Conservation (phyloP, 2,113 vertebrate genomes). For the Cepphus grylle region DNA sequence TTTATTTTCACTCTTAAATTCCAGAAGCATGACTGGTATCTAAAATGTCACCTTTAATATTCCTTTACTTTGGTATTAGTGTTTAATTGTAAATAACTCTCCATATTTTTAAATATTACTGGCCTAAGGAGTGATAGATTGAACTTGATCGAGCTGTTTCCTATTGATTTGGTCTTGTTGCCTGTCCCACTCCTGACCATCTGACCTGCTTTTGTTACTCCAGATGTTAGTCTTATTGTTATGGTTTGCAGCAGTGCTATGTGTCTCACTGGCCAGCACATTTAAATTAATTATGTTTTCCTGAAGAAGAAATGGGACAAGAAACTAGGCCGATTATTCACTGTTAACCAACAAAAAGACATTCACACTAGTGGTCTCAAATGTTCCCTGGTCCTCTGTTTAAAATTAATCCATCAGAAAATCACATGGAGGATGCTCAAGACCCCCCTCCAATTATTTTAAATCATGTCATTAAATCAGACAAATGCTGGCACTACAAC, state of each 20-base stretch:
- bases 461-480: conserved; percentile 60
- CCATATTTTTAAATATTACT: background rate
- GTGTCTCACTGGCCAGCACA: background rate
- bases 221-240: background rate
- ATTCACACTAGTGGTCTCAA: conserved; percentile 35
- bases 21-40: background rate
- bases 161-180: background rate
- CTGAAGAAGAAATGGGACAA: conserved; percentile 35
- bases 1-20: background rate
- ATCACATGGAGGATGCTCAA: conserved; percentile 37
- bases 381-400: conserved; percentile 31
- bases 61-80: background rate
- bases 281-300: conserved; percentile 27
- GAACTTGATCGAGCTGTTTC: background rate
- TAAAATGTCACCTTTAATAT: background rate
- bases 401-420: conserved; percentile 62
- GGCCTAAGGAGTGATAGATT: background rate
- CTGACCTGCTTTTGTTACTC: background rate
- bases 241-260: background rate
- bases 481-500: conserved; percentile 57
- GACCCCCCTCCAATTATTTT: conserved; percentile 53
- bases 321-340: conserved; percentile 58
- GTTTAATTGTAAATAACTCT: background rate
- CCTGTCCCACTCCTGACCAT: background rate
- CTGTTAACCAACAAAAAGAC: conserved; percentile 43